phyloP scores from a whole-genome alignment of 2,113 vertebrate species.

The Charadrius vociferus region DNA sequence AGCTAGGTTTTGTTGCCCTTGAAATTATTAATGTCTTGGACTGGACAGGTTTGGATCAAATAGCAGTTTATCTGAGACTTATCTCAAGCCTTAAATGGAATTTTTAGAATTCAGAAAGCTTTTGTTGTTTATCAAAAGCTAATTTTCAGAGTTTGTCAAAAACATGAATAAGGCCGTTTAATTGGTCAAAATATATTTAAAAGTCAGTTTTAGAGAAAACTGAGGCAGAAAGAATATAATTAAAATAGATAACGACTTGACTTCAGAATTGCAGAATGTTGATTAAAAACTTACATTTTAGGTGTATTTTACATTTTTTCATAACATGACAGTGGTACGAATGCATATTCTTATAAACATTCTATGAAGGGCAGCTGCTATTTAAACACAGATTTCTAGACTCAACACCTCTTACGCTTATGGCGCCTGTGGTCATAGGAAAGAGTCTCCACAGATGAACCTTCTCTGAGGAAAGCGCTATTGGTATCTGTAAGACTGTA shows the following conservation, averaged over 20 bases:
- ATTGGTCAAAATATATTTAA: not conserved
- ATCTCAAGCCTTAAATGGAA: not conserved
- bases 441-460: not conserved
- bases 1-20: not conserved
- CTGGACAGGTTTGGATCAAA: not conserved
- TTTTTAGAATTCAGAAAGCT: not conserved
- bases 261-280: not conserved
- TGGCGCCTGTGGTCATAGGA: not conserved
- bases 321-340: not conserved
- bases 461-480: not conserved
- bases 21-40: not conserved
- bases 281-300: not conserved
- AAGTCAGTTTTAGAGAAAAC: not conserved
- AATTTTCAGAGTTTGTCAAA: not conserved
- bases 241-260: not conserved
- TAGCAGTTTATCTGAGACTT: not conserved
- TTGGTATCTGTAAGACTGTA: not conserved
- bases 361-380: not conserved
- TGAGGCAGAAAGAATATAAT: not conserved
- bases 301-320: not conserved
- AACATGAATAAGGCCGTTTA: not conserved
- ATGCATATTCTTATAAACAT: not conserved
- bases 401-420: not conserved
- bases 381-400: not conserved
- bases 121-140: not conserved